Evolutionary conservation across 2,113 vertebrate genomes (phyloP).

Genomic region (Nothobranchius kuhntae): DNA sequence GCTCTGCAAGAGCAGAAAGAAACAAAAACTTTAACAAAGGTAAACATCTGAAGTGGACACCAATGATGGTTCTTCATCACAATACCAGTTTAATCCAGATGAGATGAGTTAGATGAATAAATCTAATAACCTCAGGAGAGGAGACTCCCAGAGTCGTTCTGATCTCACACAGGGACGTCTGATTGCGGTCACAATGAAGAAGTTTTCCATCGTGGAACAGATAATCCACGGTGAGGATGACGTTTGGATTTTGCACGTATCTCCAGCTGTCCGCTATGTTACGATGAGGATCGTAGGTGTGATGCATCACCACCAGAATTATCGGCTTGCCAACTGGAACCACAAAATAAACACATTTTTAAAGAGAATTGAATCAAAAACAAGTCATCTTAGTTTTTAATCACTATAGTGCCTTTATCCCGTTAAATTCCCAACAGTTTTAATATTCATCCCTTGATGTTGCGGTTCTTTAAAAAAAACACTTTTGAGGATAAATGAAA

Average conservation of each 20-base stretch:
- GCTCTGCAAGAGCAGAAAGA: too few species aligned
- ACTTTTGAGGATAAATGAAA: too few species aligned
- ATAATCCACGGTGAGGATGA: slow-evolving; percentile 41
- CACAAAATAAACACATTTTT: background rate
- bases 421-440: too few species aligned
- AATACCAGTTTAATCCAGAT: background rate
- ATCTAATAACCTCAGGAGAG: background rate
- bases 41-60: too few species aligned
- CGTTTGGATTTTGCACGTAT: background rate
- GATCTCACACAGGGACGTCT: fast-evolving
- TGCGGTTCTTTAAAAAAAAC: too few species aligned
- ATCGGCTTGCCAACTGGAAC: background rate
- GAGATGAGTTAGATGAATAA: background rate
- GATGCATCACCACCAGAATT: slow-evolving; percentile 47
- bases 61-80: background rate
- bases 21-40: too few species aligned
- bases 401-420: too few species aligned
- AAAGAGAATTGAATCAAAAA: background rate
- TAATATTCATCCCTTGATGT: too few species aligned
- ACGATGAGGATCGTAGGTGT: background rate
- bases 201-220: slow-evolving; percentile 24
- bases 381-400: too few species aligned
- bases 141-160: fast-evolving
- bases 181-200: background rate
- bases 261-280: background rate